Evolutionary conservation across 2,888 invertebrate genomes (phyloP).

Genomic region (Rugalucina vietnamica): DNA sequence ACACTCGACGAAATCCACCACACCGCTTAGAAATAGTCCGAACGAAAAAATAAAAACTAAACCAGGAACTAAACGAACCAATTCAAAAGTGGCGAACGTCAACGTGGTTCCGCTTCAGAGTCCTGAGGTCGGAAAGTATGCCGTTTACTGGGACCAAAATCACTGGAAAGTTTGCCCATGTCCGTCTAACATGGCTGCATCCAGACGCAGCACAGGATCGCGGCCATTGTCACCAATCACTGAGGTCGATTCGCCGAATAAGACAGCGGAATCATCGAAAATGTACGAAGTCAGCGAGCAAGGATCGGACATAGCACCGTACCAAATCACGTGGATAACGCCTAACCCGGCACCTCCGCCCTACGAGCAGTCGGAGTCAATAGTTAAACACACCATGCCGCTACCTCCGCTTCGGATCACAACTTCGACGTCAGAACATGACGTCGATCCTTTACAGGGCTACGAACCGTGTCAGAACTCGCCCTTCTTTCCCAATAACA

Average conservation of each 20-base stretch:
- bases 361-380: slow-evolving; percentile 52
- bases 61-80: not conserved
- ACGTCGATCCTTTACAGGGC: slow-evolving; percentile 18
- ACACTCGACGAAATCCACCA: slow-evolving; percentile 68
- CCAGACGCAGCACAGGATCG: slow-evolving; percentile 26
- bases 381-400: slow-evolving; percentile 4
- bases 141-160: slow-evolving; percentile 67
- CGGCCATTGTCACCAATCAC: slow-evolving; percentile 71
- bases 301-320: slow-evolving; percentile 66
- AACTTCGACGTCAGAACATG: slow-evolving; percentile 25
- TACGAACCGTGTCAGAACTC: slow-evolving; percentile 61
- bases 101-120: slow-evolving; percentile 63
- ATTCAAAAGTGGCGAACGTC: slow-evolving; percentile 50
- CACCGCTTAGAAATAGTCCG: slow-evolving; percentile 58
- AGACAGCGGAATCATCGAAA: slow-evolving; percentile 54
- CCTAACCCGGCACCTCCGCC: slow-evolving; percentile 46
- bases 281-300: slow-evolving; percentile 63
- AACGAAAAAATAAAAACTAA: slow-evolving; percentile 54
- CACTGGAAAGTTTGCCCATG: slow-evolving; percentile 62
- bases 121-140: slow-evolving; percentile 57
- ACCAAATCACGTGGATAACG: slow-evolving; percentile 70
- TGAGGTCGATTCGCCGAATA: slow-evolving; percentile 65
- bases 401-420: slow-evolving; percentile 25
- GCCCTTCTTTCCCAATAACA: slow-evolving; percentile 72
- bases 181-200: slow-evolving; percentile 14